Conservation (phyloP, 2,797 vertebrate genomes). For the Heterohyrax brucei region DNA sequence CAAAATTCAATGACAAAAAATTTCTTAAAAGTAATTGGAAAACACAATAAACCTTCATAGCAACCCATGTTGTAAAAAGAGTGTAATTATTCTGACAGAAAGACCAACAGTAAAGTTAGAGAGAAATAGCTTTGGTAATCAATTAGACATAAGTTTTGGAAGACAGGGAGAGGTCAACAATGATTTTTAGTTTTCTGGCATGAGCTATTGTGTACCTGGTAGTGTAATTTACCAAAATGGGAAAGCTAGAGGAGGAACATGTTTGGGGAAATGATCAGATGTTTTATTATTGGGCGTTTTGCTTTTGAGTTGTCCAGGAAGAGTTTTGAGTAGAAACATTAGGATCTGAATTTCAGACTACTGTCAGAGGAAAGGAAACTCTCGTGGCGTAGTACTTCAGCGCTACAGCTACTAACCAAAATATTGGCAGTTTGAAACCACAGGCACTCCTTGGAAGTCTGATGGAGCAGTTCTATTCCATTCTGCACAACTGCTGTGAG, state of each 20-base stretch:
- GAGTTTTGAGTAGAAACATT: neutral
- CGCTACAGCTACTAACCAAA: too few species aligned
- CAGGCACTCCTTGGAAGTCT: too few species aligned
- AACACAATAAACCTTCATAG: neutral
- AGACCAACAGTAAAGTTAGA: neutral
- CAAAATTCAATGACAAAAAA: constrained; percentile 2
- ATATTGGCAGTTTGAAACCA: too few species aligned
- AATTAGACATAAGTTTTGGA: neutral
- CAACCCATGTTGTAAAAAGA: neutral
- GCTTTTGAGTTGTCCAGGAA: neutral
- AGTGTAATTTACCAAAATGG: neutral
- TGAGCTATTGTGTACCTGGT: neutral
- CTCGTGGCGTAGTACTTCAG: too few species aligned
- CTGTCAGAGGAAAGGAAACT: neutral
- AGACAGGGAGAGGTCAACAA: neutral
- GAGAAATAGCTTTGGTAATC: neutral
- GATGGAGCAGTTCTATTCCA: too few species aligned
- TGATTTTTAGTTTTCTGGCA: neutral
- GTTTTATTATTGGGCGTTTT: neutral
- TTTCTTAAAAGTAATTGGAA: neutral
- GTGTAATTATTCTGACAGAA: neutral
- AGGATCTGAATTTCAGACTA: neutral
- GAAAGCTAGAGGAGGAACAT: neutral
- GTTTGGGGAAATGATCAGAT: neutral
- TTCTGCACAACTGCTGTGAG: too few species aligned